phyloP scores from a whole-genome alignment of 2,113 vertebrate species.

The Heloderma charlesbogerti region DNA sequence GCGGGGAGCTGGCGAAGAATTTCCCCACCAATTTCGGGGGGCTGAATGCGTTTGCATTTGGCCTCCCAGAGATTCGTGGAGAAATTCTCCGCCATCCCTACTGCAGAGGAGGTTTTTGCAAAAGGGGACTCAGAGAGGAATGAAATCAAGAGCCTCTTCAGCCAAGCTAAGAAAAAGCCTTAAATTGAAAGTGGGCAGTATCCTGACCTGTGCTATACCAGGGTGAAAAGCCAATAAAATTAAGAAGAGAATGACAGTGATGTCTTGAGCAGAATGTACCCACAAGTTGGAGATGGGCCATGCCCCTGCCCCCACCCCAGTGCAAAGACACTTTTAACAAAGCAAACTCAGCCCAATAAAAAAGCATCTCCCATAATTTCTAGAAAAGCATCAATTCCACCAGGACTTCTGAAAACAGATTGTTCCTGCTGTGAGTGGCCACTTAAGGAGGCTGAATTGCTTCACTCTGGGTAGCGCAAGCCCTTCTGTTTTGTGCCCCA shows the following conservation, averaged over 20 bases:
- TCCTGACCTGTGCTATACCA: not conserved
- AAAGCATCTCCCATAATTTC: not conserved
- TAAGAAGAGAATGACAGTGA: not conserved
- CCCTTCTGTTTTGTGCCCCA: not conserved
- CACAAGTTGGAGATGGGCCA: not conserved
- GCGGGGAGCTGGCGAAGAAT: too few species aligned
- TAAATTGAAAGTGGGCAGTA: too few species aligned
- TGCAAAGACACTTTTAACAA: not conserved
- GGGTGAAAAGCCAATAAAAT: not conserved
- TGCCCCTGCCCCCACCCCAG: not conserved
- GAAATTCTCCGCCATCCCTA: too few species aligned
- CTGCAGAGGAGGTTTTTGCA: not conserved
- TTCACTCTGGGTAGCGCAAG: not conserved
- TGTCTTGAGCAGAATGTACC: not conserved
- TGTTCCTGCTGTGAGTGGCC: not conserved
- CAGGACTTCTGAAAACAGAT: not conserved
- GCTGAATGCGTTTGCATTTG: too few species aligned
- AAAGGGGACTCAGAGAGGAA: not conserved
- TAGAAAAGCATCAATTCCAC: not conserved
- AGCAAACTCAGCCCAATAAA: not conserved
- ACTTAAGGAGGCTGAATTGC: constrained; percentile 10
- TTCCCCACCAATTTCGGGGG: too few species aligned
- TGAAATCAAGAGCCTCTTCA: too few species aligned
- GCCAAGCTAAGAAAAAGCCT: not conserved
- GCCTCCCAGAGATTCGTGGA: too few species aligned